phyloP scores from a whole-genome alignment of 2,113 vertebrate species.

The Theristicus caerulescens region DNA sequence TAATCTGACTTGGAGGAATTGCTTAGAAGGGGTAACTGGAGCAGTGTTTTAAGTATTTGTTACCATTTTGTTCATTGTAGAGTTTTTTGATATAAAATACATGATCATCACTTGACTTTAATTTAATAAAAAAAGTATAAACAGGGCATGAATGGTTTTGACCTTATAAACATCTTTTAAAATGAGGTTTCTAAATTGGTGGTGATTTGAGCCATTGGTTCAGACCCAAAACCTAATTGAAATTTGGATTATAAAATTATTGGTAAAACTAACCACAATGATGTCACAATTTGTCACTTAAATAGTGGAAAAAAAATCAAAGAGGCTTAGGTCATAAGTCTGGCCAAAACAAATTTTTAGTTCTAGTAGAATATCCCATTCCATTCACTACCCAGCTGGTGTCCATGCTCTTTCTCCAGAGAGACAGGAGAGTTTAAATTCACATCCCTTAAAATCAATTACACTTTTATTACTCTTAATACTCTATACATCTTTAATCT shows the following conservation, averaged over 20 bases:
- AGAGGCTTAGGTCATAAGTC: neutral
- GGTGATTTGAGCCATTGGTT: neutral
- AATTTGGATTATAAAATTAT: neutral
- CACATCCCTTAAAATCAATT: neutral
- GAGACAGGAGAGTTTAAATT: neutral
- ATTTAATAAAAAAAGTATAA: neutral
- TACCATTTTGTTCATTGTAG: neutral
- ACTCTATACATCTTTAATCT: neutral
- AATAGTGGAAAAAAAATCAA: neutral
- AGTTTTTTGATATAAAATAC: neutral
- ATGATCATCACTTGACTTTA: neutral
- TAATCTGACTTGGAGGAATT: neutral
- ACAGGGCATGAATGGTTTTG: neutral
- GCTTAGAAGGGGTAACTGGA: neutral
- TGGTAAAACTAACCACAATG: neutral
- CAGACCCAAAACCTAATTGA: neutral
- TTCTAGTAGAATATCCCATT: neutral
- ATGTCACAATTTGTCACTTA: neutral
- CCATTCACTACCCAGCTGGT: neutral
- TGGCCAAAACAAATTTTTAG: neutral
- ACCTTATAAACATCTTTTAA: neutral
- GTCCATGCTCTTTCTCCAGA: neutral
- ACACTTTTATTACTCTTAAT: neutral
- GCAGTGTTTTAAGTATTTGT: neutral
- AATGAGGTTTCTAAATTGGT: neutral